phyloP scores from a whole-genome alignment of 2,888 invertebrate species.

The Drosophila mettleri region DNA sequence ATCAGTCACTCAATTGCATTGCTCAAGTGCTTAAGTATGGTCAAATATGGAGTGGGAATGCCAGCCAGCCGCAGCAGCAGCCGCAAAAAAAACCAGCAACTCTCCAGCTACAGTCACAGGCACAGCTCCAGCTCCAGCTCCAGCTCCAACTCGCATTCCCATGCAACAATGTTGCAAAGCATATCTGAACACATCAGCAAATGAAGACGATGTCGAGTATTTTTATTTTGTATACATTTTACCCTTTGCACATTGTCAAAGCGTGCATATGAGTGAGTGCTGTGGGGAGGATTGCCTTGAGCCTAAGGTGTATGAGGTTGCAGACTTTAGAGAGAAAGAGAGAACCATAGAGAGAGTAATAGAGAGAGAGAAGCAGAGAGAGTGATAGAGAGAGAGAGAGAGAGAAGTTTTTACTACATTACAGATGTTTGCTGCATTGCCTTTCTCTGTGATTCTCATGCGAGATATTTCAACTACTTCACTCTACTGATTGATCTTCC shows the following conservation, averaged over 20 bases:
- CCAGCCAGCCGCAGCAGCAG: slow-evolving; percentile 17
- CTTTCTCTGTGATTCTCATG: background rate
- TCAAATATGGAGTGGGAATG: slow-evolving; percentile 10
- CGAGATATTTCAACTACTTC: too few relatives aligned
- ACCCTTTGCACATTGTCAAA: background rate
- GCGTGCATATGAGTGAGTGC: background rate
- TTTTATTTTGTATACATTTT: slow-evolving; percentile 1
- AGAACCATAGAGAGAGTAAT: too few relatives aligned
- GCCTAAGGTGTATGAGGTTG: too few relatives aligned
- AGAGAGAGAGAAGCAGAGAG: too few relatives aligned
- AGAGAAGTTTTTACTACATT: too few relatives aligned
- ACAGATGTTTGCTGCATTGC: too few relatives aligned
- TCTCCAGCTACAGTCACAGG: background rate
- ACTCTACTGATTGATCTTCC: too few relatives aligned
- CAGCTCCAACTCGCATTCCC: slow-evolving; percentile 42
- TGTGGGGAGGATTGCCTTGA: background rate
- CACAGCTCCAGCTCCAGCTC: background rate
- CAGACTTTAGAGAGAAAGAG: too few relatives aligned
- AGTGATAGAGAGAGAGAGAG: too few relatives aligned
- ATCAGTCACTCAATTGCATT: slow-evolving; percentile 47
- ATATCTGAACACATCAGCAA: slow-evolving; percentile 59
- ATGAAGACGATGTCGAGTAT: slow-evolving; percentile 40
- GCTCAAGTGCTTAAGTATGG: slow-evolving; percentile 7
- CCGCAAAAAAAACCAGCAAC: background rate
- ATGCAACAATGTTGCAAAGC: slow-evolving; percentile 75